A percentile compares a stretch with the other conserved stretches of the same genome.
Conservation (phyloP, 2,888 invertebrate genomes). For the Oegoconia quadripuncta region DNA sequence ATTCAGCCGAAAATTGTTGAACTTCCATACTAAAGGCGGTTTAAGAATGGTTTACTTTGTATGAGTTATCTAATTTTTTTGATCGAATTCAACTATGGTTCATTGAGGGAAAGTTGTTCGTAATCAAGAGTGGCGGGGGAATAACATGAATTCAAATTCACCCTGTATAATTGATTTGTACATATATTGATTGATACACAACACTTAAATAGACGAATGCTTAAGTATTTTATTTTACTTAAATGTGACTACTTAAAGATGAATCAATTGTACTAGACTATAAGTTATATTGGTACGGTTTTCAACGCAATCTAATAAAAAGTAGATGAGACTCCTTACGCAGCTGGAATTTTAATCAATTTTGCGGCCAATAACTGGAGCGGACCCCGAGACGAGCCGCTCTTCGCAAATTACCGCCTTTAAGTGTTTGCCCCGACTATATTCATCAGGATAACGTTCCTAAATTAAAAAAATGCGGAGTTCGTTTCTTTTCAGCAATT, state of each 20-base stretch:
- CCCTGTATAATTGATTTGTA: no score
- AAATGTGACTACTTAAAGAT: slow-evolving; percentile 20
- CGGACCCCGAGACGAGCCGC: slow-evolving; percentile 39
- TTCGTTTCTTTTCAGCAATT: slow-evolving; percentile 33
- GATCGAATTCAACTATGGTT: no score
- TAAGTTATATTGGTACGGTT: slow-evolving; percentile 39
- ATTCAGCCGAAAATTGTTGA: no score
- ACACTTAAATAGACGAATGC: no score
- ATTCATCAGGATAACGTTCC: slow-evolving; percentile 49
- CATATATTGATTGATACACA: no score
- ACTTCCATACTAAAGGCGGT: no score
- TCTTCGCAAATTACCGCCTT: slow-evolving; percentile 63
- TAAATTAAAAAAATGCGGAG: slow-evolving; percentile 46
- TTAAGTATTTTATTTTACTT: background rate
- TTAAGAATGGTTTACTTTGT: no score
- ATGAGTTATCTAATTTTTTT: no score
- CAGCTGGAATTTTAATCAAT: slow-evolving; percentile 72
- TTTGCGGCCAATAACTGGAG: slow-evolving; percentile 65
- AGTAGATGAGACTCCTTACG: slow-evolving; percentile 57
- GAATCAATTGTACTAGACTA: slow-evolving; percentile 37
- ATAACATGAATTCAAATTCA: no score
- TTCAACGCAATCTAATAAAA: slow-evolving; percentile 59
- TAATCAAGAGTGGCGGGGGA: no score
- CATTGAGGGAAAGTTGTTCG: no score
- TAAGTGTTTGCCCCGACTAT: slow-evolving; percentile 47